These are phyloP conservation scores for Heteractis magnifica DNA, from an alignment of 92 coral and sea anemone species.

Conservation along the genomic window DNA sequence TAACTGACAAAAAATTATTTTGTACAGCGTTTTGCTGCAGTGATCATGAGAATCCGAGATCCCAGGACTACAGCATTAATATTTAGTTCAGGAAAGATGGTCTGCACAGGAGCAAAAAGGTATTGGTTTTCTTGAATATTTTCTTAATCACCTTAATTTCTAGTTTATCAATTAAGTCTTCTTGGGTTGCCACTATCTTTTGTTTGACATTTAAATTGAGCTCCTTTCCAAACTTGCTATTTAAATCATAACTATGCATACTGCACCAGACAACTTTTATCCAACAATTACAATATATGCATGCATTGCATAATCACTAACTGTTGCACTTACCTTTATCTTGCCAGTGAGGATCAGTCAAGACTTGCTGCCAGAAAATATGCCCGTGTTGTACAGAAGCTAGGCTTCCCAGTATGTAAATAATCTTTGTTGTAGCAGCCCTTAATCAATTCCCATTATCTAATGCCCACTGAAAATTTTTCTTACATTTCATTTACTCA, in stretches of 20 bases:
- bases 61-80: slow-evolving; percentile 98
- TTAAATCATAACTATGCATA: no score
- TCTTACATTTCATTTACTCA: slow-evolving; percentile 8
- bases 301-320: neutral
- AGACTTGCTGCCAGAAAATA: slow-evolving; percentile 96
- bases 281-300: no score
- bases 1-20: neutral
- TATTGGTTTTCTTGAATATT: neutral
- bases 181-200: no score
- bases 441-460: neutral
- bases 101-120: slow-evolving; percentile 99
- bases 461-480: neutral
- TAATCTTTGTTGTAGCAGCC: neutral
- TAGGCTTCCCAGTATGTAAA: slow-evolving; percentile 90
- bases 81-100: slow-evolving; percentile 99
- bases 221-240: no score
- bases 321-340: neutral
- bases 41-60: slow-evolving; percentile 94
- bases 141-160: no score
- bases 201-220: no score
- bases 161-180: no score
- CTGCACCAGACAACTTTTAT: no score
- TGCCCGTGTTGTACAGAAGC: slow-evolving; percentile 99
- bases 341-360: slow-evolving; percentile 88
- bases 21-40: slow-evolving; percentile 94